phyloP scores from a whole-genome alignment of 2,797 vertebrate genomes.

The Lates japonicus region DNA sequence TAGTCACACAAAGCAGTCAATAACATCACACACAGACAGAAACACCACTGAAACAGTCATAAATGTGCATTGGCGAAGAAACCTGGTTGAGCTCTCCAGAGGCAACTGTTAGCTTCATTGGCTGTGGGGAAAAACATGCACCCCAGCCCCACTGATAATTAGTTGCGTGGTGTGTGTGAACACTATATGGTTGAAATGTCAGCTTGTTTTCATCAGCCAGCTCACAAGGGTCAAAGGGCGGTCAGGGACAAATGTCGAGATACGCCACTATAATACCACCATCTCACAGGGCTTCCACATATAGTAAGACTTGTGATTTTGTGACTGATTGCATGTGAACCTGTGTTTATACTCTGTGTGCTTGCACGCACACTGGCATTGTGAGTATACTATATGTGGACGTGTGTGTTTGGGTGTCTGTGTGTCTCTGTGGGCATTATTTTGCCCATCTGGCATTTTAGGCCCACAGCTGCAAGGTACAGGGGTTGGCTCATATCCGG shows the following conservation, averaged over 20 bases:
- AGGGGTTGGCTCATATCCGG: conserved; percentile 67
- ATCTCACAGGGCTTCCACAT: conserved; percentile 41
- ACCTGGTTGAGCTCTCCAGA: neutral
- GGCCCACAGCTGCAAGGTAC: conserved; percentile 66
- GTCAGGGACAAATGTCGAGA: conserved; percentile 66
- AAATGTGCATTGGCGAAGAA: neutral
- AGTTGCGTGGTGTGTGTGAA: conserved; percentile 18
- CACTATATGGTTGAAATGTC: conserved; percentile 63
- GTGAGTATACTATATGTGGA: conserved; percentile 31
- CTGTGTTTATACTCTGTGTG: conserved; percentile 50
- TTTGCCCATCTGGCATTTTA: conserved; percentile 66
- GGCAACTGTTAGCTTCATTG: neutral
- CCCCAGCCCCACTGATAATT: conserved; percentile 29
- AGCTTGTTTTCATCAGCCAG: conserved; percentile 73
- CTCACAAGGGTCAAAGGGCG: conserved; percentile 65
- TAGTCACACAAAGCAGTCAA: conserved; percentile 6
- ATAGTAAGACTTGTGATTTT: conserved; percentile 48
- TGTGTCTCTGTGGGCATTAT: conserved; percentile 43
- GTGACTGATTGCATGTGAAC: conserved; percentile 52
- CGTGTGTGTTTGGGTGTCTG: conserved; percentile 58
- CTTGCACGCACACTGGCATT: conserved; percentile 45
- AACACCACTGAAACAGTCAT: neutral
- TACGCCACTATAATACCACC: conserved; percentile 65
- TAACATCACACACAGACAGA: neutral
- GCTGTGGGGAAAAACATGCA: neutral